Evolutionary conservation across 2,888 invertebrate genomes (phyloP).

Genomic region (Beris chalybata): DNA sequence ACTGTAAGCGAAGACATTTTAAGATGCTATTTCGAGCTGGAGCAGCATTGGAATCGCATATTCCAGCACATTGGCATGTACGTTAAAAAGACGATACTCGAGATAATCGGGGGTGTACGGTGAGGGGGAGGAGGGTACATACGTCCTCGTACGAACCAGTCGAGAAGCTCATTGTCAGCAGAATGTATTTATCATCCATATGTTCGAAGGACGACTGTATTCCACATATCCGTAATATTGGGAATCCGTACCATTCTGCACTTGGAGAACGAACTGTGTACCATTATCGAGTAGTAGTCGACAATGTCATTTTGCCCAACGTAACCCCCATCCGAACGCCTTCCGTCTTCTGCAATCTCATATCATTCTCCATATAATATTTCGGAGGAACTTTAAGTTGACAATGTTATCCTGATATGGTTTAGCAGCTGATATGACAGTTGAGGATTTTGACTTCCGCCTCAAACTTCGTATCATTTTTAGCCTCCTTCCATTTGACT

Average conservation of each 20-base stretch:
- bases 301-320: background rate
- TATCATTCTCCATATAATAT: background rate
- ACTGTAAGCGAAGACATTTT: background rate
- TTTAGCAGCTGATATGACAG: slow-evolving; percentile 25
- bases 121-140: slow-evolving; percentile 1
- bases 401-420: slow-evolving; percentile 30
- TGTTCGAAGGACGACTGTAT: slow-evolving; percentile 8
- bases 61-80: slow-evolving; percentile 24
- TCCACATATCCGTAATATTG: too few relatives aligned
- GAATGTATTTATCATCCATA: slow-evolving; percentile 34
- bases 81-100: slow-evolving; percentile 30
- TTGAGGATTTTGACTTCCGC: slow-evolving; percentile 21
- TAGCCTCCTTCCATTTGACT: too few relatives aligned
- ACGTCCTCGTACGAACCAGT: too few relatives aligned
- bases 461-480: background rate
- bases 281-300: slow-evolving; percentile 12
- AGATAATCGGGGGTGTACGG: slow-evolving; percentile 12
- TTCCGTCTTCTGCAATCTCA: slow-evolving; percentile 17
- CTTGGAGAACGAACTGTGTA: slow-evolving; percentile 6
- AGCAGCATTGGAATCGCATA: background rate
- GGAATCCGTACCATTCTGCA: slow-evolving; percentile 4
- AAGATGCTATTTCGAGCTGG: too few relatives aligned
- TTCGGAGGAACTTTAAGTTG: slow-evolving; percentile 23
- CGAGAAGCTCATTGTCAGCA: slow-evolving; percentile 32
- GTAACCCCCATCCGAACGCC: background rate